phyloP scores from a whole-genome alignment of 2,888 invertebrate species.

The Sisyra terminalis region DNA sequence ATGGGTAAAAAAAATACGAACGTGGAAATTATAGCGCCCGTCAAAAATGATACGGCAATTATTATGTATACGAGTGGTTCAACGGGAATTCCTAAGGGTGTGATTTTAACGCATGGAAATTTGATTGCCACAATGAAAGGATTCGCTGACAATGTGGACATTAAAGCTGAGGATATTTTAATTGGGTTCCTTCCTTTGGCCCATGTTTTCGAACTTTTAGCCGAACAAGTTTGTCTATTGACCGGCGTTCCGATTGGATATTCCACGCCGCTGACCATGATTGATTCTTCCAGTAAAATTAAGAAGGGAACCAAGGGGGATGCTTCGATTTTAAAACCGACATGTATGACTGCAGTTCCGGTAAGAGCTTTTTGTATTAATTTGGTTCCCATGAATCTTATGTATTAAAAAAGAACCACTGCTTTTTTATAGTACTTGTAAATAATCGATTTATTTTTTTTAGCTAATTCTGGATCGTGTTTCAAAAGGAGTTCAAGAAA shows the following conservation, averaged over 20 bases:
- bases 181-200: conserved; percentile 94
- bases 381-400: background rate
- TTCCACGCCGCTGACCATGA: conserved; percentile 86
- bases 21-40: conserved; percentile 42
- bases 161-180: conserved; percentile 60
- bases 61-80: conserved; percentile 99
- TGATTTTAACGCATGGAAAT: conserved; percentile 66
- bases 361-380: conserved; percentile 32
- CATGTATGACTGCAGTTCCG: conserved; percentile 92
- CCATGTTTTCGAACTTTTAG: conserved; percentile 89
- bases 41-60: conserved; percentile 70
- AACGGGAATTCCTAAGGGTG: conserved; percentile 89
- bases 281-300: conserved; percentile 87
- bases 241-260: conserved; percentile 90
- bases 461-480: conserved; percentile 93
- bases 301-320: conserved; percentile 91
- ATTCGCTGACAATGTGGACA: conserved; percentile 61
- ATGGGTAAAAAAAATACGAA: conserved; percentile 24
- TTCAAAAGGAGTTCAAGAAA: conserved; percentile 92
- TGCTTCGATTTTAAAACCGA: conserved; percentile 77
- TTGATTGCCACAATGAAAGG: conserved; percentile 64
- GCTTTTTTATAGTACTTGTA: background rate
- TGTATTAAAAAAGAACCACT: too few species aligned
- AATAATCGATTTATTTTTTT: conserved; percentile 13
- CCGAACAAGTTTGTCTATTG: conserved; percentile 71